phyloP scores from a whole-genome alignment of 1,140 invertebrate genomes.

The Helicoverpa zea region DNA sequence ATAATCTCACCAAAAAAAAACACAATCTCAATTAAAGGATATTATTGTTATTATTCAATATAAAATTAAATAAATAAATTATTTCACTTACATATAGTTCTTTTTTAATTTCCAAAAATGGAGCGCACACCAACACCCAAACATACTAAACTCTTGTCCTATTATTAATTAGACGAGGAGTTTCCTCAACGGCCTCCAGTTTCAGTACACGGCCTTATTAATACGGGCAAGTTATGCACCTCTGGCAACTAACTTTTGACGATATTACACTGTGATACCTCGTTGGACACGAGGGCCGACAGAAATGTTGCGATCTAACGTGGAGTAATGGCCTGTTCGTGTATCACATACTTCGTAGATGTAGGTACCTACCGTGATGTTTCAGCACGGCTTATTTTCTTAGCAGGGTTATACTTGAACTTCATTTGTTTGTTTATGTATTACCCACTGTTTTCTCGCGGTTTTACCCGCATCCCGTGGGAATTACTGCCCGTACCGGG shows the following conservation, averaged over 20 bases:
- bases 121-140: background rate
- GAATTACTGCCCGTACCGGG: no score
- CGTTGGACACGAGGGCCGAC: slow-evolving; percentile 7
- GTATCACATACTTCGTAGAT: background rate
- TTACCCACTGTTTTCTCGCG: no score
- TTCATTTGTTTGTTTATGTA: no score
- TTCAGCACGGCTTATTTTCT: no score
- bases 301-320: slow-evolving; percentile 1
- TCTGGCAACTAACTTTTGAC: slow-evolving; percentile 34
- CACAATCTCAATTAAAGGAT: no score
- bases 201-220: slow-evolving; percentile 40
- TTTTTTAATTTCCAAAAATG: no score
- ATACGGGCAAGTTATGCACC: slow-evolving; percentile 34
- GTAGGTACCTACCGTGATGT: background rate
- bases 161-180: slow-evolving; percentile 45
- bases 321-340: background rate
- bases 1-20: no score
- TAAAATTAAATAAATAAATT: no score
- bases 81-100: no score
- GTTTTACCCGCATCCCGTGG: no score
- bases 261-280: slow-evolving; percentile 38
- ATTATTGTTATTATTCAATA: no score
- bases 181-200: slow-evolving; percentile 15
- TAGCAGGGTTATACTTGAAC: no score
- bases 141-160: slow-evolving; percentile 1